Base-by-base conservation (phyloP, 2,797 vertebrate genomes). In the Lophius americanus region DNA sequence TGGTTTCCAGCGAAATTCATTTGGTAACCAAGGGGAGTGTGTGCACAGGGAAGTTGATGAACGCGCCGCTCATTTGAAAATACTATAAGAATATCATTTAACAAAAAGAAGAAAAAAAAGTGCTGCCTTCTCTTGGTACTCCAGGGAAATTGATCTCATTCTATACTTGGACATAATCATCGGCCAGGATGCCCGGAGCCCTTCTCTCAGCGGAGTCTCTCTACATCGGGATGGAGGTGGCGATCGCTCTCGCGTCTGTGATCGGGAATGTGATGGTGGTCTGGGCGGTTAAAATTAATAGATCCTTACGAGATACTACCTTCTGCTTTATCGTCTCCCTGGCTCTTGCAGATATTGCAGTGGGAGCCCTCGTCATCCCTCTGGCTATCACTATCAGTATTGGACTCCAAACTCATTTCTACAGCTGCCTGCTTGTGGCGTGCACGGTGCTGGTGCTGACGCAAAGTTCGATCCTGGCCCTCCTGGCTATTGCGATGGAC, bases 221-320 rank as follows among this genome's bases (percentile, higher is more conserved):
- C 69, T 99, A 99, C 88, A 97, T 98, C 51, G 94, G 93, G 33
- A 96, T 98, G 88, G 98, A 99, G 86, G 95, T 98, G 72, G 84
- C 95, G 83, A 97, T 99, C 6, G 96, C 97, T 1, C 70, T 99
- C 58, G 93, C 96, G 42, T 98, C 98, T 0, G 95, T 99, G 6
- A 89, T 97, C 0, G 98, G 98, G 14, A 99, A 99, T 3, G 96
- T 98, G 84, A 94, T 99, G 95, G 98, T 99, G 72, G 97, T 98
- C 48, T 98, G 97, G 97, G 98, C 98, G 2, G 97, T 99, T 88
- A 97, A 94, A 73, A 96, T 98, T 82, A 98, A 98, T 84, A 96
- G 95, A 64, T 95, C 96, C 0, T 66, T 99, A 66, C 89, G 96
- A 64, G 97, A 98, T 39, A 97, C 95, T 71, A 99, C 98, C 46